Base-by-base conservation (phyloP, 2,797 vertebrate species). In the Nannoperca obscura region DNA sequence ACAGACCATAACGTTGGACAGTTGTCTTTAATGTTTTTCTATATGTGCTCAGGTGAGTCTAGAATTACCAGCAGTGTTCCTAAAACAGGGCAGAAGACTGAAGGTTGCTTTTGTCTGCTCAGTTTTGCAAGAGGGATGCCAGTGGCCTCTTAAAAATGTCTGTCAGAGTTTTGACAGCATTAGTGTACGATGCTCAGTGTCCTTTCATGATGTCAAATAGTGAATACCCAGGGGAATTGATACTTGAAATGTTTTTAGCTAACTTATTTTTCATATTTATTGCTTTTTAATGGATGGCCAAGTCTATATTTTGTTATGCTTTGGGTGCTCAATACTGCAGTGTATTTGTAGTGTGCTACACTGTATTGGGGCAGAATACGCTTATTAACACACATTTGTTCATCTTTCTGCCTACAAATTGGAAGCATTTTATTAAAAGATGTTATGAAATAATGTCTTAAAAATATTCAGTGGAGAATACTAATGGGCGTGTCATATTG, bases 251-350 rank as follows among this genome's bases (percentile, higher is more conserved):
- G 74, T 85, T 90, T 86, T 44, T 90, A 82, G 67, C 59, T 91
- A 86, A 93, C 81, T 93, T 95, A 94, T 95, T 93, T 90, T 94
- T 90, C 66, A 54, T 95, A 95, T 94, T 95, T 95, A 95, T 95
- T 92, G 79, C 78, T 89, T 90, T 91, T 78, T 79, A 78, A 79
- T 72, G 34, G 62, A 69, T 34, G 67, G 76, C 44, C 50, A 55
- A 40, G 62, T 59, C 61, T 76, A 34, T 74, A 74, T 86, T 91
- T 90, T 85, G 38, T 84, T 68, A 86, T n/a, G 63, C 69, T 81
- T 70, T 54, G 81, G 76, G 6, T 81, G 67, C 52, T 77, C 24
- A 52, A 44, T 15, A 63, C 73, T 73, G 67, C 36, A 71, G 67
- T 78, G 66, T 75, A 64, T 84, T 68, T 83, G 30, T 76, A 83